Base-by-base conservation (phyloP, 2,797 vertebrate species). In the Gastrophryne carolinensis region DNA sequence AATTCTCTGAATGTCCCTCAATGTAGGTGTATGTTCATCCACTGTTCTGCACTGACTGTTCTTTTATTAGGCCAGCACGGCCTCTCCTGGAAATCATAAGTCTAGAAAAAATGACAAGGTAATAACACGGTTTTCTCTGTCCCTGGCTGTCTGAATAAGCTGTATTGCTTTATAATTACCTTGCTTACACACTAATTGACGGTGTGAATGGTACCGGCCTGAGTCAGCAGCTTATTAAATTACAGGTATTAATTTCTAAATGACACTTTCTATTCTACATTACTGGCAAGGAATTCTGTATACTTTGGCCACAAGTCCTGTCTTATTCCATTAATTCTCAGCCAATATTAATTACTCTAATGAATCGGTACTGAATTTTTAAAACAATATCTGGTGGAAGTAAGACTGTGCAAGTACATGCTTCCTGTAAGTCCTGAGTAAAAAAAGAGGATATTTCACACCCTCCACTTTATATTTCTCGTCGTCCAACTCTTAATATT, bases 121-220 rank as follows among this genome's bases (percentile, higher is more conserved):
- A 39, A 65, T 65, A 44, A 65, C 27, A 65, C 44, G 61, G 61
- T 65, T 65, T 44, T 29, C 37, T 44, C 56, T 50, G 57, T 44
- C 52, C 35, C 32, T 57, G 66, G 57, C 39, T 10, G 17, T 12
- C 52, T 57, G 37, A 56, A 56, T 69, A 41, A 26, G 9, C 23
- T 21, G n/a, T 44, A 69, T 69, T 44, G 26, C 53, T 58, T 49
- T 47, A n/a, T 39, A 71, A 58, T 71, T 58, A 47, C 49, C 50
- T 68, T 37, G 30, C 17, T 71, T 71, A 60, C 54, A 57, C n/a
- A 19, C n/a, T 47, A 71, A 58, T 71, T 44, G 39, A 21, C 26
- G 19, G 39, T 47, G 17, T 71, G 68, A 53, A 47, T 41, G 26
- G n/a, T 29, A 27, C 41, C 24, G 1, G 11, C 34, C 37, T 47